A percentile compares a stretch with the other conserved stretches of the same genome.
Conservation (phyloP, 2,113 vertebrate genomes). For the Panthera tigris region DNA sequence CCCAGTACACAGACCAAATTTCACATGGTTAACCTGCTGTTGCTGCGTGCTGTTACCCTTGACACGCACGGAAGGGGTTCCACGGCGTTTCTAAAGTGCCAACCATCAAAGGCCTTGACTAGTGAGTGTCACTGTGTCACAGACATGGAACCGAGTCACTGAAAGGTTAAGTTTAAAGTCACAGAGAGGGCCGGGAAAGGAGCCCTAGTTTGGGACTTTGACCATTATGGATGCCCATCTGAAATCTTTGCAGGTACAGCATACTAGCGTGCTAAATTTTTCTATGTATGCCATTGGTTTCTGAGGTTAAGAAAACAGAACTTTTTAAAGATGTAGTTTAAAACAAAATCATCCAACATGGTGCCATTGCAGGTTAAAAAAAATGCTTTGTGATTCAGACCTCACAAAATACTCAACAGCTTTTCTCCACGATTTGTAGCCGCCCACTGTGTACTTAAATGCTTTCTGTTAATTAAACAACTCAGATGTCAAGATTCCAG, state of each 20-base stretch:
- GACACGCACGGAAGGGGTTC: background rate
- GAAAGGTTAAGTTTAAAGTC: constrained; percentile 2
- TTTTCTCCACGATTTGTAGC: background rate
- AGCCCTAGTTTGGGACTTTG: background rate
- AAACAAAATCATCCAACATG: background rate
- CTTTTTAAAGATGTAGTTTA: background rate
- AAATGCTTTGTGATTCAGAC: constrained; percentile 36
- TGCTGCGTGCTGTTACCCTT: background rate
- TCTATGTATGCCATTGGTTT: background rate
- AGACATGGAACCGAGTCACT: background rate
- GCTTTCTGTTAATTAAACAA: constrained; percentile 6
- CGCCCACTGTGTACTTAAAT: background rate
- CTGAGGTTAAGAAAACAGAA: background rate
- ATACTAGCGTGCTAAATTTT: background rate
- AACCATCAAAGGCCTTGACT: background rate
- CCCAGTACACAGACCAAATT: background rate
- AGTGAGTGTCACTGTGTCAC: background rate
- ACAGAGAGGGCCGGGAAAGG: background rate
- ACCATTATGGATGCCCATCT: background rate
- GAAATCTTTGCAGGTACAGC: constrained; percentile 5
- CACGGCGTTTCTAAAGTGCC: background rate
- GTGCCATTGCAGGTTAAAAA: background rate
- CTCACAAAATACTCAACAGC: background rate
- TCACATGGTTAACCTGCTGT: background rate
- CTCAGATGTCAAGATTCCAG: background rate